Conservation (phyloP, 2,797 vertebrate species). For the Lepus oiostolus region DNA sequence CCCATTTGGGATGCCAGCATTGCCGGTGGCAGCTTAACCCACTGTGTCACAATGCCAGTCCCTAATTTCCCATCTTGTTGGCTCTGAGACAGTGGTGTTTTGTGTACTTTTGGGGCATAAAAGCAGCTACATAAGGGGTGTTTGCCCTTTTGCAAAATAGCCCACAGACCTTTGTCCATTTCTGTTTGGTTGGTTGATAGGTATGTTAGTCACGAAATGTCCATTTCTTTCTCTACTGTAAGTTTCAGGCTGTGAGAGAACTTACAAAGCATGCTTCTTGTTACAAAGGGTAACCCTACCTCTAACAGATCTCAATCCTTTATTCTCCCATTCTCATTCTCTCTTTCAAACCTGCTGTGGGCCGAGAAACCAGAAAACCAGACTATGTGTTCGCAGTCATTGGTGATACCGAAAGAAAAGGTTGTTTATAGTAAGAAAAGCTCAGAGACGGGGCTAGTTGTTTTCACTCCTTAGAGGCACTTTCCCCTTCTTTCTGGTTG, state of each 20-base stretch:
- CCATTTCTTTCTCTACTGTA: background rate
- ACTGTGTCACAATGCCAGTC: too few species aligned
- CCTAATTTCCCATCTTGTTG: background rate
- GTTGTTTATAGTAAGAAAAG: background rate
- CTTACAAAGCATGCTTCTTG: conserved; percentile 21
- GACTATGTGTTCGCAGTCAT: background rate
- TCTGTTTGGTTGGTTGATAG: background rate
- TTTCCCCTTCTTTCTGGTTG: background rate
- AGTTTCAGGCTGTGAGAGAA: background rate
- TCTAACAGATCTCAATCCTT: background rate
- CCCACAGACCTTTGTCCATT: background rate
- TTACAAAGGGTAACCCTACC: background rate
- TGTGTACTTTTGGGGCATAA: background rate
- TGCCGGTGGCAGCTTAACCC: too few species aligned
- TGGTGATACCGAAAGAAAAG: background rate
- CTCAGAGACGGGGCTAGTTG: background rate
- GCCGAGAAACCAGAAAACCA: conserved; percentile 54
- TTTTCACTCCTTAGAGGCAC: background rate
- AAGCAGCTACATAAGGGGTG: background rate
- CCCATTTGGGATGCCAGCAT: too few species aligned
- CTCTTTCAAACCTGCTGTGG: conserved; percentile 11
- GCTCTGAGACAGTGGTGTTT: conserved; percentile 33
- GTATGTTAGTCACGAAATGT: conserved; percentile 11
- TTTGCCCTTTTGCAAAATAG: conserved; percentile 30
- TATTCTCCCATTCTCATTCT: conserved; percentile 2